These are phyloP conservation scores for Hetaerina titia DNA, from an alignment of 2,888 invertebrate genomes.

Conservation along the genomic window DNA sequence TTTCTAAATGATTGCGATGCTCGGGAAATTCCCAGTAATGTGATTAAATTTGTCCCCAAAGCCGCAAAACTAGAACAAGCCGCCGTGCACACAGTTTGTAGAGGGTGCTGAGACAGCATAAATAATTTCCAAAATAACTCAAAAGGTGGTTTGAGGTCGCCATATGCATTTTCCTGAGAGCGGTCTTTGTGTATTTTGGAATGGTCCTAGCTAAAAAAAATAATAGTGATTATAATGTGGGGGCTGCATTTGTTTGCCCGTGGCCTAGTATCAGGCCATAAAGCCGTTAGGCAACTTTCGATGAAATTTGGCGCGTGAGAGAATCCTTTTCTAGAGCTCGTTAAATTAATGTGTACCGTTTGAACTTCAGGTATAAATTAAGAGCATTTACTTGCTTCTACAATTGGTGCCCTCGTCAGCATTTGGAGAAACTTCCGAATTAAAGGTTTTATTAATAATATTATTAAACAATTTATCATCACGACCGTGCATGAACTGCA, in stretches of 20 bases:
- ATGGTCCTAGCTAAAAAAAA: background rate
- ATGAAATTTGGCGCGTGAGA: constrained; percentile 26
- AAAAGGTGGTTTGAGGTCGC: background rate
- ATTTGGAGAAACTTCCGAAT: background rate
- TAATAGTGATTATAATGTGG: background rate
- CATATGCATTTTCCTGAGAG: background rate
- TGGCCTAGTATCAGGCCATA: background rate
- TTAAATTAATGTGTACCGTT: background rate
- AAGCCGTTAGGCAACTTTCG: background rate
- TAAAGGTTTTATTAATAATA: too few relatives aligned
- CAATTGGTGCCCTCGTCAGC: background rate
- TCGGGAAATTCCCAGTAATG: constrained; percentile 4
- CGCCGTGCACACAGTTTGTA: background rate
- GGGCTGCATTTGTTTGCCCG: background rate
- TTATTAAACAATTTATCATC: too few relatives aligned
- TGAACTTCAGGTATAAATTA: background rate
- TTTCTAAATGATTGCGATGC: constrained; percentile 21
- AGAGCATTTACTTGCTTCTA: background rate
- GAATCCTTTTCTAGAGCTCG: background rate
- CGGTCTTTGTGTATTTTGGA: background rate
- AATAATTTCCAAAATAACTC: background rate
- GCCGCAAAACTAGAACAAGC: background rate
- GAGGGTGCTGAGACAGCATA: background rate
- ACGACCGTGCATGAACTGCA: too few relatives aligned
- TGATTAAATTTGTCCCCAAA: background rate